Base-by-base conservation (phyloP, 2,113 vertebrate genomes). In the Epinephelus moara region DNA sequence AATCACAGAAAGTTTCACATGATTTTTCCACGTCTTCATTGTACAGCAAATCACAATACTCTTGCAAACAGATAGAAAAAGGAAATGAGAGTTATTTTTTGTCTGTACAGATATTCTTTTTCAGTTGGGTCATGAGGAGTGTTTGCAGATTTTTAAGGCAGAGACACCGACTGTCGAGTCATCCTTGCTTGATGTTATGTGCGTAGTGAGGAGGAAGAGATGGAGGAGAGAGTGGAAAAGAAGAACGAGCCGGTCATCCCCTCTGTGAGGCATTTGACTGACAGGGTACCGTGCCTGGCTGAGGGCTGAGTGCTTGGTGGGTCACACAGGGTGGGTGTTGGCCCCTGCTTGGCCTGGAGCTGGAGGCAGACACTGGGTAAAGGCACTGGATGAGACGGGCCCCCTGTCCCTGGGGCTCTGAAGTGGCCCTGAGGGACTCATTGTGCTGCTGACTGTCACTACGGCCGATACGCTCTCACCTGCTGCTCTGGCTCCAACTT, bases 321-420 rank as follows among this genome's bases (percentile, higher is more conserved):
- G 70, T 86, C 59, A 59, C 70, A 82, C 75, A 72, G 90, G 91
- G 90, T 84, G 90, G 94, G 92, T 96, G 83, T 94, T 93, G 81
- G 94, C 93, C 95, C 92, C 91, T 88, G 91, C 86, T 90, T 87
- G 85, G 80, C 88, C 84, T 68, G 92, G 82, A 92, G 84, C 91
- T 87, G 85, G 95, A 96, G 96, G 96, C 94, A 70, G 89, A 92
- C 95, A 94, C 96, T 96, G 95, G 94, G 95, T 96, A 96, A 99
- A 99, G 98, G 98, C 97, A 99, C 98, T 97, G 94, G 93, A 94
- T 96, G 97, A 96, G 95, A 96, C 93, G 95, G 96, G 95, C 91
- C 97, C 89, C 96, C 95, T n/a, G 69, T 80, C 87, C 87, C 76
- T 23, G 88, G 89, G 96, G 84, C 80, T 86, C 80, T 96, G 83